Percentiles rank a stretch among this genome's conserved stretches.
These are phyloP conservation scores for Theonella swinhoei DNA, from an alignment of 37 sponge, comb jelly and placozoan genomes.

Conservation along the genomic window DNA sequence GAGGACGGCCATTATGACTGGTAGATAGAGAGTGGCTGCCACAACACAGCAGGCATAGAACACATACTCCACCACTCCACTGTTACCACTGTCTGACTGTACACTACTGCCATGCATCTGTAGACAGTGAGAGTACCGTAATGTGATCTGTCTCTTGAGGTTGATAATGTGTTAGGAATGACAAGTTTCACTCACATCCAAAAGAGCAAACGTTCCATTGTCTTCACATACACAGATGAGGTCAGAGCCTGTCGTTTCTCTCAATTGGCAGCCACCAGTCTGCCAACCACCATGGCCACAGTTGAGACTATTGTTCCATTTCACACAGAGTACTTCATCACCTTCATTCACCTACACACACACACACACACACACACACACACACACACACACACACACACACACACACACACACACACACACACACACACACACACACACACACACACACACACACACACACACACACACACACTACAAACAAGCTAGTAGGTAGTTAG, in stretches of 20 bases:
- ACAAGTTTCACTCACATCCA: constrained; percentile 27
- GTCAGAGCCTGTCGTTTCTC: background rate
- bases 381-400: no score
- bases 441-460: no score
- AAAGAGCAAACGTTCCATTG: constrained; percentile 7
- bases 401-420: no score
- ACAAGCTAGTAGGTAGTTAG: no score
- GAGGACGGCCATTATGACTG: constrained; percentile 1
- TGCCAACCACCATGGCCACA: constrained; percentile 33
- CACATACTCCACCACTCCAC: background rate
- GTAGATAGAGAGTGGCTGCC: constrained; percentile 13
- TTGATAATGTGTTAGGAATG: background rate
- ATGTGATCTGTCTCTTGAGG: background rate
- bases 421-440: no score
- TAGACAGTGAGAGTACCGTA: background rate
- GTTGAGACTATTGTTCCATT: constrained; percentile 25
- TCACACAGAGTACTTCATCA: constrained; percentile 3
- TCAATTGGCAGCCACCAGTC: background rate
- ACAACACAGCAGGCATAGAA: constrained; percentile 21
- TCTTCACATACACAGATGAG: constrained; percentile 10
- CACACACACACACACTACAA: no score
- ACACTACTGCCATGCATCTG: background rate
- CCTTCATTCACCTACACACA: no score
- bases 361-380: no score
- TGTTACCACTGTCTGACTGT: background rate